phyloP scores from a whole-genome alignment of 2,797 vertebrate genomes.

The Vipera ursinii region DNA sequence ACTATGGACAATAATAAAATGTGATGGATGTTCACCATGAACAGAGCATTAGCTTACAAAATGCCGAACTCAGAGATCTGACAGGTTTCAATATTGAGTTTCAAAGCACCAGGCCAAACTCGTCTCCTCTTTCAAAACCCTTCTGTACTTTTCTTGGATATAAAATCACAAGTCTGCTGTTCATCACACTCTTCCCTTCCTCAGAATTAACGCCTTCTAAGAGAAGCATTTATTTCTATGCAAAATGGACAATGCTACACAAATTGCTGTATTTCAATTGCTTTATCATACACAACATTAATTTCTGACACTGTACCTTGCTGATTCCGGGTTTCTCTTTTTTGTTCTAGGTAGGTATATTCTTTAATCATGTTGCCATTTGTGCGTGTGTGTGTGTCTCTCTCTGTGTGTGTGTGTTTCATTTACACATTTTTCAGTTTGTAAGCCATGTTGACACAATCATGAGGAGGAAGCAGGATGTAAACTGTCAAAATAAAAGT shows the following conservation, averaged over 20 bases:
- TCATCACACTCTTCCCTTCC: background rate
- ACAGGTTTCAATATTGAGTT: background rate
- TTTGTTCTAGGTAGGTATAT: background rate
- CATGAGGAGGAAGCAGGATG: background rate
- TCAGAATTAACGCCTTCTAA: background rate
- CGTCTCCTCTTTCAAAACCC: background rate
- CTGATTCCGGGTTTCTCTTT: no score
- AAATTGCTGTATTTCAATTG: background rate
- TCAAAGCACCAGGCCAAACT: background rate
- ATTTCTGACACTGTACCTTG: background rate
- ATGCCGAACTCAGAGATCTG: background rate
- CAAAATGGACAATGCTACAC: no score
- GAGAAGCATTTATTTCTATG: background rate
- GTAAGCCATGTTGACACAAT: background rate
- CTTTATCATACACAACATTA: background rate
- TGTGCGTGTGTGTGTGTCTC: background rate
- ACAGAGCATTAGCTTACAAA: background rate
- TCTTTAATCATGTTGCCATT: background rate
- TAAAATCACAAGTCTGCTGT: no score
- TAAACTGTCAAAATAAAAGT: background rate
- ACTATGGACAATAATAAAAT: background rate
- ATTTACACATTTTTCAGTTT: background rate
- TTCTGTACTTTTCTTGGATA: background rate
- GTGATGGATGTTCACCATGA: background rate
- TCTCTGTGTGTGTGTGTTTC: background rate